Conservation (phyloP, 1,140 invertebrate species). For the Drosophila navojoa region DNA sequence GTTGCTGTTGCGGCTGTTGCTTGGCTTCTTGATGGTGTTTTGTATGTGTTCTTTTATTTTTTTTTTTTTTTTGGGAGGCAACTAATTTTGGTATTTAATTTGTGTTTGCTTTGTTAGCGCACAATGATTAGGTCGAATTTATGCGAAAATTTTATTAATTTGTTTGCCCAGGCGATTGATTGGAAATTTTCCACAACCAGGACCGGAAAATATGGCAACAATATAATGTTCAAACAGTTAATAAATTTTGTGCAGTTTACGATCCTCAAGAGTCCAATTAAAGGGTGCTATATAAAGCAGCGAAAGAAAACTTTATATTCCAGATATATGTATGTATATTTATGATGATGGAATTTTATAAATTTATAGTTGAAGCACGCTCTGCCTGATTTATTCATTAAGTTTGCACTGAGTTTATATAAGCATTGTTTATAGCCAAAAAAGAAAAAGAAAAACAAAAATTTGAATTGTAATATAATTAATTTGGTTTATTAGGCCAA, state of each 20-base stretch:
- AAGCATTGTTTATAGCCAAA: background rate
- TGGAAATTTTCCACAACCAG: background rate
- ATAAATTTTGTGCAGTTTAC: no score
- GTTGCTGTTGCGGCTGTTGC: constrained; percentile 23
- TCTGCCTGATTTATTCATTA: background rate
- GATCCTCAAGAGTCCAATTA: no score
- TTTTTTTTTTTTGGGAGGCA: no score
- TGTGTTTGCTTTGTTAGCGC: constrained; percentile 3
- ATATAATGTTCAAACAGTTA: no score
- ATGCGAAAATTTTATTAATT: constrained; percentile 4
- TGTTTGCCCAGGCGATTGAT: constrained; percentile 11
- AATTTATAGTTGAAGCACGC: constrained; percentile 6
- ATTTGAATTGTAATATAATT: constrained; percentile 3
- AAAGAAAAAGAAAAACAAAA: background rate
- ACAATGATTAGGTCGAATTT: constrained; percentile 2
- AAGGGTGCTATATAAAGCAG: background rate
- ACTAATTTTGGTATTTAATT: constrained; percentile 20
- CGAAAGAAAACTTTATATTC: background rate
- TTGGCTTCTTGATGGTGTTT: constrained; percentile 45
- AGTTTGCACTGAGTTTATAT: background rate
- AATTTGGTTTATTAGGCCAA: constrained; percentile 15
- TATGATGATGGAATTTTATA: background rate
- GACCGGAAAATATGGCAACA: background rate
- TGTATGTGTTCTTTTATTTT: background rate
- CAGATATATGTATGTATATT: background rate